Evolutionary conservation across 2,888 invertebrate species (phyloP).

Genomic region (Trissolcus brochymenae): DNA sequence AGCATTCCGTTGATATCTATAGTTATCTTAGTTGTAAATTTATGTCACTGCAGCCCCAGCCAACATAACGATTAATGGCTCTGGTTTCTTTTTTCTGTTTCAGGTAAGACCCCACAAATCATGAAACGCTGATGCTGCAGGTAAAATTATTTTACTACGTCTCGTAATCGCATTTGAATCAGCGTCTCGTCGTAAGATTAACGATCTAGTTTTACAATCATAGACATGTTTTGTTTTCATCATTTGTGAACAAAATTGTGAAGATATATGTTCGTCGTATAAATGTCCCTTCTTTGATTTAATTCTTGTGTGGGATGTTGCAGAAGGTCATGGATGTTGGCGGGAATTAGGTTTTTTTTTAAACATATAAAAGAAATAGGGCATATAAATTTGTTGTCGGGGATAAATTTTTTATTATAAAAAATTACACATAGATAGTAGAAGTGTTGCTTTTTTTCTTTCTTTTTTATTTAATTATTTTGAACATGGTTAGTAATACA

Average conservation of each 20-base stretch:
- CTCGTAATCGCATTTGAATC: conserved; percentile 56
- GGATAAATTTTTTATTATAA: not conserved
- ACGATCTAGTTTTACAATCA: conserved; percentile 52
- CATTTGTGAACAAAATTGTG: conserved; percentile 44
- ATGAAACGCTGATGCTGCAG: conserved; percentile 44
- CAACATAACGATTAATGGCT: conserved; percentile 44
- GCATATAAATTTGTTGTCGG: too few species aligned
- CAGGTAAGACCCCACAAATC: conserved; percentile 57
- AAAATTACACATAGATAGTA: not conserved
- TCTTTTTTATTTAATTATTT: too few species aligned
- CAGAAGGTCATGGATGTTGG: not conserved
- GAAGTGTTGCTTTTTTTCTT: too few species aligned
- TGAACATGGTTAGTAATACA: too few species aligned
- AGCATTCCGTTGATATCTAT: conserved; percentile 41
- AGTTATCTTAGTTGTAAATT: conserved; percentile 47
- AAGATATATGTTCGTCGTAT: conserved; percentile 12
- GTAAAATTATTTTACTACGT: conserved; percentile 54
- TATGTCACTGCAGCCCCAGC: conserved; percentile 28
- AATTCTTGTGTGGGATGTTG: conserved; percentile 5
- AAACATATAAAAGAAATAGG: not conserved
- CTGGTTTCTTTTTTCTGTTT: conserved; percentile 49
- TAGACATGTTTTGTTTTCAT: conserved; percentile 49
- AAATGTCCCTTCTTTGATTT: conserved; percentile 18
- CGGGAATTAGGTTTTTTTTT: too few species aligned
- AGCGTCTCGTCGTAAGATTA: conserved; percentile 45